These are phyloP conservation scores for Steinernema khuongi DNA, from an alignment of 1,140 invertebrate species.

Conservation along the genomic window DNA sequence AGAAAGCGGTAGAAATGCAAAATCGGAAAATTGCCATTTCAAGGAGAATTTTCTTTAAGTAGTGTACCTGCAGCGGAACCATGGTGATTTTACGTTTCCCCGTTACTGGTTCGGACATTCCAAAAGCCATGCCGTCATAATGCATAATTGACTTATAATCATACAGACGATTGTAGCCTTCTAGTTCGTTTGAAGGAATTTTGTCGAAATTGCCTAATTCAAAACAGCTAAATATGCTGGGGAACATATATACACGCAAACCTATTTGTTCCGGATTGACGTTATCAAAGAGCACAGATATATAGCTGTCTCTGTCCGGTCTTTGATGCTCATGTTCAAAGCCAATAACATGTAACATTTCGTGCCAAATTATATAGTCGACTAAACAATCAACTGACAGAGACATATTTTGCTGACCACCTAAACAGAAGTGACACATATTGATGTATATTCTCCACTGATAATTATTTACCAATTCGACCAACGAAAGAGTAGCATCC, in stretches of 20 bases:
- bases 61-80: slow-evolving; percentile 22
- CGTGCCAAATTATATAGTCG: slow-evolving; percentile 55
- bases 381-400: slow-evolving; percentile 34
- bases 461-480: slow-evolving; percentile 17
- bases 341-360: slow-evolving; percentile 61
- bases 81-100: slow-evolving; percentile 25
- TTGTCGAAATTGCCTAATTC: slow-evolving; percentile 28
- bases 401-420: slow-evolving; percentile 27
- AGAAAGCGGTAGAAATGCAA: not conserved
- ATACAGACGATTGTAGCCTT: slow-evolving; percentile 27
- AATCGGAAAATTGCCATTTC: not conserved
- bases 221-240: not conserved
- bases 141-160: slow-evolving; percentile 49
- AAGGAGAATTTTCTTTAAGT: not conserved
- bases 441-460: not conserved
- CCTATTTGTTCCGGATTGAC: slow-evolving; percentile 40
- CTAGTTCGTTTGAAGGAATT: not conserved
- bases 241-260: not conserved
- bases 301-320: slow-evolving; percentile 59
- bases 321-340: slow-evolving; percentile 62
- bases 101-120: slow-evolving; percentile 4
- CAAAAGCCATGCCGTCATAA: slow-evolving; percentile 39
- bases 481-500: slow-evolving; percentile 39
- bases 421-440: not conserved
- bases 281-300: slow-evolving; percentile 59